Evolutionary conservation across 1,140 invertebrate species (phyloP).

Genomic region (Doryteuthis pealeii): DNA sequence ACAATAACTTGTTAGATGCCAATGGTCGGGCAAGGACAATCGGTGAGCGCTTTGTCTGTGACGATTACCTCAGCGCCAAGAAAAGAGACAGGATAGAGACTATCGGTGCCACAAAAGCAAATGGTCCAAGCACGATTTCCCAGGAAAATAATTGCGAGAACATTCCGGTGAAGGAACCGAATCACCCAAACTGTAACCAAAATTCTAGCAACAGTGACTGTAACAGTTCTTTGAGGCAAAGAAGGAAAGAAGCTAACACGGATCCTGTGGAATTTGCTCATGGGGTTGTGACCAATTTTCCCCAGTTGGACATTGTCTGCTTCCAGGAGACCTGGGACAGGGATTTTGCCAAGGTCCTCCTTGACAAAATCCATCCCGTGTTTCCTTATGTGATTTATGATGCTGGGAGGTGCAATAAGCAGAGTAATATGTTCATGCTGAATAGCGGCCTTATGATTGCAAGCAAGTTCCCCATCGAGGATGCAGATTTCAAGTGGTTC

Average conservation of each 20-base stretch:
- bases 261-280: not conserved
- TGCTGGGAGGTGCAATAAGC: constrained; percentile 31
- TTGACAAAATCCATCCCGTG: constrained; percentile 44
- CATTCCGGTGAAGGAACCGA: not conserved
- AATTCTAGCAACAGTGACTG: not conserved
- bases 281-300: constrained; percentile 39
- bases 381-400: constrained; percentile 52
- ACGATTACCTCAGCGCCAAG: constrained; percentile 12
- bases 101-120: not conserved
- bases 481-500: constrained; percentile 52
- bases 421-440: constrained; percentile 36
- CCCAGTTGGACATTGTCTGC: constrained; percentile 42
- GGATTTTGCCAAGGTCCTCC: constrained; percentile 33
- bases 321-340: constrained; percentile 47
- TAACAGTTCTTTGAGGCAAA: not conserved
- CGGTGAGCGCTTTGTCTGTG: constrained; percentile 39
- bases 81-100: not conserved
- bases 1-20: constrained; percentile 43
- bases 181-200: not conserved
- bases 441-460: constrained; percentile 59
- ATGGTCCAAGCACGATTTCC: not conserved
- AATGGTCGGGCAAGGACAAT: constrained; percentile 31
- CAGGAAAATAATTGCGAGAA: not conserved
- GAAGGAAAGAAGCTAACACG: not conserved
- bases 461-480: constrained; percentile 54